Evolutionary conservation across 2,888 invertebrate species (phyloP).

Genomic region (Agriopis marginaria): DNA sequence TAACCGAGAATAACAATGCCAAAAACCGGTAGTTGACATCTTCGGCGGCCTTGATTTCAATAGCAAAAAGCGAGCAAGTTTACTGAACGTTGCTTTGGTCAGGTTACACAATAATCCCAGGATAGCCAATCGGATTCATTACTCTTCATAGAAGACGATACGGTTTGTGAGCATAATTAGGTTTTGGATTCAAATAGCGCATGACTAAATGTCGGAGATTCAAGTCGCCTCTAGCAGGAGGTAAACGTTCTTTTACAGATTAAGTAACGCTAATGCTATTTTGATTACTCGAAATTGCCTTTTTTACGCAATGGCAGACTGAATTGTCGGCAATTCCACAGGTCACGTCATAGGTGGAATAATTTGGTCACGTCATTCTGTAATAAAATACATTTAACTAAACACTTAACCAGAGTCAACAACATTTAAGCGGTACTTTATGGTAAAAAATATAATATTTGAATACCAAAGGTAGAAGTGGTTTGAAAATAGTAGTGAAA

Average conservation of each 20-base stretch:
- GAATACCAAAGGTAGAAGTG: not conserved
- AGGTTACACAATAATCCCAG: constrained; percentile 33
- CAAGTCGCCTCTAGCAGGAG: constrained; percentile 54
- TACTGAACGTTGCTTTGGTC: constrained; percentile 23
- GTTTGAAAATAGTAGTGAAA: not conserved
- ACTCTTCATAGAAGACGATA: constrained; percentile 39
- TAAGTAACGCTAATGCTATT: constrained; percentile 73
- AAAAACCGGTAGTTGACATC: constrained; percentile 36
- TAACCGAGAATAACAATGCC: constrained; percentile 23
- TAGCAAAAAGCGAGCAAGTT: constrained; percentile 35
- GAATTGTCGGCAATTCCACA: constrained; percentile 55
- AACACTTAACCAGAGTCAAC: constrained; percentile 51
- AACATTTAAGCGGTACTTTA: constrained; percentile 46
- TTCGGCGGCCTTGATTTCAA: constrained; percentile 30
- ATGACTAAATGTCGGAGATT: constrained; percentile 64
- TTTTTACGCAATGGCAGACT: constrained; percentile 62
- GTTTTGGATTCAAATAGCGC: constrained; percentile 54
- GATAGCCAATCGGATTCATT: constrained; percentile 47
- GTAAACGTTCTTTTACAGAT: constrained; percentile 62
- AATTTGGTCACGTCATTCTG: constrained; percentile 51
- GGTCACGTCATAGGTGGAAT: constrained; percentile 63
- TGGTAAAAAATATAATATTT: constrained; percentile 47
- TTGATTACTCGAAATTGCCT: constrained; percentile 79
- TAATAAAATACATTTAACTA: constrained; percentile 65
- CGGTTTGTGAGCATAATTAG: constrained; percentile 41